phyloP scores from a whole-genome alignment of 2,888 invertebrate genomes.

The Muscina levida region DNA sequence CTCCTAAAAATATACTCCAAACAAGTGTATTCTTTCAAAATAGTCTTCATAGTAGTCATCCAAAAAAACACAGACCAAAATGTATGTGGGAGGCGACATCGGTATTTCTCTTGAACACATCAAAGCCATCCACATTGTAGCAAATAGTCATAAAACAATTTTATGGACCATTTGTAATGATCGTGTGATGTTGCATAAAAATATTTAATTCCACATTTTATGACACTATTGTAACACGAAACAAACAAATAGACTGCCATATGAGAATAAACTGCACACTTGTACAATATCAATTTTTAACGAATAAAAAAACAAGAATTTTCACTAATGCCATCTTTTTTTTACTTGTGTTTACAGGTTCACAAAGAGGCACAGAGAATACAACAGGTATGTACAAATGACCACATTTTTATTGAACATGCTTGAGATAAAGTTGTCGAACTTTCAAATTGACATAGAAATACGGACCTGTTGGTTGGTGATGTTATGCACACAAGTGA shows the following conservation, averaged over 20 bases:
- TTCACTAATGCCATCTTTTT: background rate
- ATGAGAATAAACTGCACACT: constrained; percentile 1
- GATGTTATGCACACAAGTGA: too few relatives aligned
- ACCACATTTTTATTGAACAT: background rate
- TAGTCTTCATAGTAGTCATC: too few relatives aligned
- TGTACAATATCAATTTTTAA: constrained; percentile 32
- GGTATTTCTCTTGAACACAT: too few relatives aligned
- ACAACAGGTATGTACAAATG: background rate
- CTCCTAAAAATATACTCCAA: too few relatives aligned
- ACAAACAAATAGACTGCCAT: background rate
- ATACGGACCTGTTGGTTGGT: too few relatives aligned
- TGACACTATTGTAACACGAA: constrained; percentile 2
- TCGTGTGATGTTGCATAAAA: constrained; percentile 33
- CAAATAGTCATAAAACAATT: too few relatives aligned
- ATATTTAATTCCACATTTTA: constrained; percentile 8
- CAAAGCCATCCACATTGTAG: too few relatives aligned
- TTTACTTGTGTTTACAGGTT: background rate
- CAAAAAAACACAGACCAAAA: background rate
- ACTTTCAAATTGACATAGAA: background rate
- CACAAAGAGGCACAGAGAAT: background rate
- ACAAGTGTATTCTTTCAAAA: too few relatives aligned
- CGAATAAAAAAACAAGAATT: background rate
- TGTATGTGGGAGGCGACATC: too few relatives aligned
- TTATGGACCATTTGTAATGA: constrained; percentile 3
- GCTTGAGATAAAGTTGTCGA: constrained; percentile 1